These are phyloP conservation scores for Dryas iulia DNA, from an alignment of 1,140 invertebrate genomes.

Conservation along the genomic window DNA sequence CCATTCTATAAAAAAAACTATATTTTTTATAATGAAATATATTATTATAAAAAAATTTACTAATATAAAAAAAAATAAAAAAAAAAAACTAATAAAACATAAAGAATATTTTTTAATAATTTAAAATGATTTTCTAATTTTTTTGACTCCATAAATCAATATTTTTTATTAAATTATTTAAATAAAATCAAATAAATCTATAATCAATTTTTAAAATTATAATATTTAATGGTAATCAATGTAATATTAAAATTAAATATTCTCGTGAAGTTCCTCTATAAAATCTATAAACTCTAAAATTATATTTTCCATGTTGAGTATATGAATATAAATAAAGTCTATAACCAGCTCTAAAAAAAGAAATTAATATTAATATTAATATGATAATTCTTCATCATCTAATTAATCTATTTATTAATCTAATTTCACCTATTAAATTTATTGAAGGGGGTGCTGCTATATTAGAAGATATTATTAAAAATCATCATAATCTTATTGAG, in stretches of 20 bases:
- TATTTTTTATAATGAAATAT: constrained; percentile 74
- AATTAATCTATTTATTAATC: constrained; percentile 81
- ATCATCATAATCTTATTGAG: constrained; percentile 67
- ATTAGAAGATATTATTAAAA: constrained; percentile 70
- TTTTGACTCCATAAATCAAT: constrained; percentile 82
- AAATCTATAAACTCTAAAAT: constrained; percentile 64
- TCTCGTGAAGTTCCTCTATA: constrained; percentile 70
- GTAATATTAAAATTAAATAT: constrained; percentile 82
- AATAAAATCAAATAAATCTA: too few relatives aligned
- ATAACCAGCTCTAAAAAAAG: constrained; percentile 74
- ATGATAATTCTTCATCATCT: constrained; percentile 74
- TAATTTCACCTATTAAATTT: constrained; percentile 81
- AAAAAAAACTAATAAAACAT: constrained; percentile 61
- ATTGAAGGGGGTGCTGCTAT: constrained; percentile 71
- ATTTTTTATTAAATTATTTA: constrained; percentile 83
- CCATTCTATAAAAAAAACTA: constrained; percentile 78
- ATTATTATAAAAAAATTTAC: constrained; percentile 52
- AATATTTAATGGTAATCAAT: constrained; percentile 83
- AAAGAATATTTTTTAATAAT: constrained; percentile 61
- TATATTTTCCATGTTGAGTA: too few relatives aligned
- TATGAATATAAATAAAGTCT: too few relatives aligned
- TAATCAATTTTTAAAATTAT: constrained; percentile 80
- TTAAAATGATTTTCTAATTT: constrained; percentile 73
- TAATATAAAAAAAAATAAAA: constrained; percentile 59
- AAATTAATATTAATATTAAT: constrained; percentile 77